Base-by-base conservation (phyloP, 2,113 vertebrate genomes). In the Pollachius pollachius region DNA sequence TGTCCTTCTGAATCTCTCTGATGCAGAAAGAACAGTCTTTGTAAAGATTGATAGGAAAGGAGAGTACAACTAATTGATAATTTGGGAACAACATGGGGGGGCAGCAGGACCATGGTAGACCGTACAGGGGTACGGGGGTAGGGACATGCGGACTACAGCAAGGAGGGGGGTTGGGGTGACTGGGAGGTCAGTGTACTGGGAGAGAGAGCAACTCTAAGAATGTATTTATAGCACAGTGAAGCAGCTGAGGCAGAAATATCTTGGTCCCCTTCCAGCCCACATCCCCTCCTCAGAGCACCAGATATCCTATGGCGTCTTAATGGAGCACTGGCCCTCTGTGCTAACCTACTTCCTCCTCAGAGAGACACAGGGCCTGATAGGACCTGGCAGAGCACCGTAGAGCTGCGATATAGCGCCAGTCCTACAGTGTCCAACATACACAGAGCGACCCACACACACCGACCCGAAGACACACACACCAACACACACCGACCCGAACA, bases 211-310 rank as follows among this genome's bases (percentile, higher is more conserved):
- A 82, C 78, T 85, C 80, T 48, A 48, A 48, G 41, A 48, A 48
- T 48, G 41, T 81, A 41, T 89, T 87, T 86, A 85, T 88, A 87
- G 84, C 75, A 63, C 72, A 70, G 62, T 64, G 66, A 66, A 84
- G 71, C 12, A 64, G 84, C 75, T 74, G 83, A 87, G 69, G 75
- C 81, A 87, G 75, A 89, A 86, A 84, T 74, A 78, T 76, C 75
- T 74, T 78, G 75, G 71, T 80, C 76, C 78, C 76, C 84, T 73
- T 69, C 68, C 78, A 70, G 59, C 77, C 78, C 73, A 64, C 68
- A 73, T 57, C 65, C 52, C 72, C 70, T 76, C 68, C 78, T 73
- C 15, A 16, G 19, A 27, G 60, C 60, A 25, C 74, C 67, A 75
- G 68, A 75, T 69, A 16, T 17, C n/a, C n/a, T 57, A 16, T 57